Conservation (phyloP, 2,888 invertebrate species). For the Tryphoninae sp. region DNA sequence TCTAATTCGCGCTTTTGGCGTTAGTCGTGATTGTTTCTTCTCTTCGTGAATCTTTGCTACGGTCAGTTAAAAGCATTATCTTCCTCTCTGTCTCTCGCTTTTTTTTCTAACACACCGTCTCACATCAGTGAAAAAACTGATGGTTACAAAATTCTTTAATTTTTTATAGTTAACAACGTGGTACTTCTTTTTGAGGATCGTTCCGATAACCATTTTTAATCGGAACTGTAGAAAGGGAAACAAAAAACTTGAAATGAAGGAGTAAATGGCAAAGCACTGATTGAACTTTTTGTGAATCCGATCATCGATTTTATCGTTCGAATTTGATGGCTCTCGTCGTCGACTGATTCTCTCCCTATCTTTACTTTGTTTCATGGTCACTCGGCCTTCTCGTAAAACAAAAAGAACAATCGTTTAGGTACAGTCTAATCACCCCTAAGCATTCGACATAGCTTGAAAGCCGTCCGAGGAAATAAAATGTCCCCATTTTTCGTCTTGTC, state of each 20-base stretch:
- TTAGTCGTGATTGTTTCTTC: constrained; percentile 15
- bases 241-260: constrained; percentile 31
- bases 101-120: constrained; percentile 5
- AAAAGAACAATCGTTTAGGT: constrained; percentile 18
- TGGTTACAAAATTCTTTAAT: constrained; percentile 68
- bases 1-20: constrained; percentile 19
- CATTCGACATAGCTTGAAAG: constrained; percentile 31
- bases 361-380: constrained; percentile 12
- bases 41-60: constrained; percentile 39
- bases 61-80: constrained; percentile 36
- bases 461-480: constrained; percentile 25
- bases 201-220: constrained; percentile 32
- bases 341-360: not conserved
- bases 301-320: constrained; percentile 47
- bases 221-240: constrained; percentile 28
- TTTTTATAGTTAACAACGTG: constrained; percentile 49
- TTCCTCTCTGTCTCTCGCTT: not conserved
- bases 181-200: constrained; percentile 40
- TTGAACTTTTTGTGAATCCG: constrained; percentile 45
- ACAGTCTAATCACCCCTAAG: constrained; percentile 27
- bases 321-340: not conserved
- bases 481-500: not conserved
- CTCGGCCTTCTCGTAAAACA: not conserved
- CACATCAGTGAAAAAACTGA: constrained; percentile 70
- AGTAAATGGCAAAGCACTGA: constrained; percentile 48